Evolutionary conservation across 1,140 invertebrate species (phyloP).

Genomic region (Lepidurus packardi): DNA sequence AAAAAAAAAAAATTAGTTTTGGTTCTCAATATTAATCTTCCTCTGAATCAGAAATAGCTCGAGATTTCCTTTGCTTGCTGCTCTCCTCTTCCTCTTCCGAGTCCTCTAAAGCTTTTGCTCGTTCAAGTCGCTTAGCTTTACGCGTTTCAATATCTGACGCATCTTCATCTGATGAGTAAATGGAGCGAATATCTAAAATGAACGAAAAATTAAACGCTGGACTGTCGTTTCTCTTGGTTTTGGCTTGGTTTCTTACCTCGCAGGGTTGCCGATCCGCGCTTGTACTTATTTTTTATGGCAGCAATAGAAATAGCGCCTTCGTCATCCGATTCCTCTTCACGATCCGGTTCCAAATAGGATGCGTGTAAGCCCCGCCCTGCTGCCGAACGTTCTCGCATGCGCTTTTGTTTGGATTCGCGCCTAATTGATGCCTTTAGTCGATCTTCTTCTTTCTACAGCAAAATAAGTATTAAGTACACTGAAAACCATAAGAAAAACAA

Average conservation of each 20-base stretch:
- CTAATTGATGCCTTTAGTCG: constrained; percentile 78
- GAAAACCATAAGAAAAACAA: not conserved
- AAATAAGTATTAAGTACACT: constrained; percentile 21
- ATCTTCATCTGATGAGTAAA: constrained; percentile 88
- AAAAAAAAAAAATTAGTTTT: constrained; percentile 1
- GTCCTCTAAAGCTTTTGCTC: constrained; percentile 72
- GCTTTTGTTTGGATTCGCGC: constrained; percentile 58
- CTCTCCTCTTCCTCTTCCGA: constrained; percentile 61
- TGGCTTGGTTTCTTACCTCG: constrained; percentile 48
- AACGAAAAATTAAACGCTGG: constrained; percentile 30
- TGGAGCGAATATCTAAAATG: constrained; percentile 45
- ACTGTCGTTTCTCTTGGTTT: not conserved
- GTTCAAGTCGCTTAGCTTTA: constrained; percentile 65
- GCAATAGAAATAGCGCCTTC: constrained; percentile 84
- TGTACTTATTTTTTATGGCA: constrained; percentile 93
- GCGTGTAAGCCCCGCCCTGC: constrained; percentile 53
- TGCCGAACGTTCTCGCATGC: constrained; percentile 54
- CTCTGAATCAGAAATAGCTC: constrained; percentile 27
- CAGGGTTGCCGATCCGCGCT: constrained; percentile 50
- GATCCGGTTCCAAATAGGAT: constrained; percentile 56
- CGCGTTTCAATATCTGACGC: constrained; percentile 75
- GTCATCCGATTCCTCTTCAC: constrained; percentile 77
- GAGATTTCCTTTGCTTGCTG: constrained; percentile 28
- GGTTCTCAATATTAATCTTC: not conserved
- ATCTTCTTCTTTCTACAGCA: constrained; percentile 84